These are phyloP conservation scores for Drosophila sulfurigaster DNA, from an alignment of 1,140 invertebrate species.

Conservation along the genomic window DNA sequence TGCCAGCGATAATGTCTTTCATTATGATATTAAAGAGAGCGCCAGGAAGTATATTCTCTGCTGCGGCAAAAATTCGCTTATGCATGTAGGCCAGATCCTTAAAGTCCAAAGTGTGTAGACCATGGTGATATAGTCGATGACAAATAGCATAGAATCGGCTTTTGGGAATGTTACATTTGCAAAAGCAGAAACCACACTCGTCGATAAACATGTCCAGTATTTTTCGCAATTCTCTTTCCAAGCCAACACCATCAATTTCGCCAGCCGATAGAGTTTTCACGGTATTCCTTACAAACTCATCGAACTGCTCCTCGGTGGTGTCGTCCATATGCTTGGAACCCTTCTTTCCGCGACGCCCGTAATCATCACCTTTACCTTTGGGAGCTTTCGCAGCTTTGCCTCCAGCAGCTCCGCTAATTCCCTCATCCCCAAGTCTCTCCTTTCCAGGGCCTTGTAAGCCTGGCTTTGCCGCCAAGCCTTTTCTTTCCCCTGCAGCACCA, in stretches of 20 bases:
- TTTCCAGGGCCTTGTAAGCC: neutral
- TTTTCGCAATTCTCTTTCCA: slow-evolving; percentile 64
- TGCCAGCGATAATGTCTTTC: slow-evolving; percentile 48
- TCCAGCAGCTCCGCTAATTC: neutral
- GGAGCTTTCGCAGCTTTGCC: neutral
- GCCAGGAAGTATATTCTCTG: slow-evolving; percentile 67
- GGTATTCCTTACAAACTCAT: slow-evolving; percentile 61
- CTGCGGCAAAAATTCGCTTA: slow-evolving; percentile 66
- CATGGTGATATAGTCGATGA: slow-evolving; percentile 66
- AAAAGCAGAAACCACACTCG: slow-evolving; percentile 74
- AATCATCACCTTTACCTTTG: neutral
- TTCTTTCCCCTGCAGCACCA: neutral
- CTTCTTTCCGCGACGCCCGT: neutral
- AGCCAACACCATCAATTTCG: slow-evolving; percentile 56
- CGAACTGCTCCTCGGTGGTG: slow-evolving; percentile 52
- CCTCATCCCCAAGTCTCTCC: neutral
- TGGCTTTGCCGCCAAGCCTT: slow-evolving; percentile 4
- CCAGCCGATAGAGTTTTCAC: slow-evolving; percentile 49
- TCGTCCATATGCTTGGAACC: slow-evolving; percentile 19
- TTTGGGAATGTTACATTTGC: slow-evolving; percentile 67
- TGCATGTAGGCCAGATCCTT: slow-evolving; percentile 69
- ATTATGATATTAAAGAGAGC: slow-evolving; percentile 69
- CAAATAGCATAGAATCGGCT: slow-evolving; percentile 72
- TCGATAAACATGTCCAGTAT: slow-evolving; percentile 71
- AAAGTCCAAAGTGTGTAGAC: slow-evolving; percentile 61